phyloP scores from a whole-genome alignment of 2,113 vertebrate species.

The Eublepharis macularius region DNA sequence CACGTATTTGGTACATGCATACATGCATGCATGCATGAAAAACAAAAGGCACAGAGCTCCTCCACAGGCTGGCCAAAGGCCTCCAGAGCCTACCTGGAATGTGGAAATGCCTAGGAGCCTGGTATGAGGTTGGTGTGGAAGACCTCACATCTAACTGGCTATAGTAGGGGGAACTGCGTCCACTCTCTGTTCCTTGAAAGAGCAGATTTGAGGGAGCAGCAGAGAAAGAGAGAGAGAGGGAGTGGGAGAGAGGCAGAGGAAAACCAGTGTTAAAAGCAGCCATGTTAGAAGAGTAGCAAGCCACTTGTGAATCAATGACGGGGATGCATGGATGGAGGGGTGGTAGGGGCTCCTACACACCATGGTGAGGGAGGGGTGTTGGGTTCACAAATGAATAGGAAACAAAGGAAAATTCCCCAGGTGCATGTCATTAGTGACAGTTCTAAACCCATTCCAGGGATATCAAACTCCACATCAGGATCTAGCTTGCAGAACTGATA shows the following conservation, averaged over 20 bases:
- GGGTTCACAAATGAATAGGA: constrained; percentile 8
- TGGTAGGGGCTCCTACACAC: constrained; percentile 8
- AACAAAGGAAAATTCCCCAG: neutral
- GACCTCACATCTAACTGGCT: constrained; percentile 94
- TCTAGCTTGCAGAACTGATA: neutral
- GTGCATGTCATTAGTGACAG: neutral
- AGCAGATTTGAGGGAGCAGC: constrained; percentile 83
- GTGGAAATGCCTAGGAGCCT: constrained; percentile 99
- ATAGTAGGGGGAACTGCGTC: constrained; percentile 98
- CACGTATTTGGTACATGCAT: constrained; percentile 60
- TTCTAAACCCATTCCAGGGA: neutral
- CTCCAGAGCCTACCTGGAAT: constrained; percentile 94
- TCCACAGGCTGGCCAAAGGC: constrained; percentile 19
- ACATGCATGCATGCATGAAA: constrained; percentile 55
- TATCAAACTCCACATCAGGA: neutral
- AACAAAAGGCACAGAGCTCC: constrained; percentile 47
- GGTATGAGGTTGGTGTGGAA: constrained; percentile 94
- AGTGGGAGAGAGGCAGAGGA: constrained; percentile 76
- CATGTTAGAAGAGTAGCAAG: constrained; percentile 47
- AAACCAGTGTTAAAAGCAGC: constrained; percentile 64
- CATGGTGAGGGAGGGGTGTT: neutral
- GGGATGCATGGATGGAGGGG: neutral
- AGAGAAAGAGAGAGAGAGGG: constrained; percentile 78
- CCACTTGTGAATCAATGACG: neutral
- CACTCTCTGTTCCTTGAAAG: constrained; percentile 93